Conservation (phyloP, 2,888 invertebrate genomes). For the Mythimna ferrago region DNA sequence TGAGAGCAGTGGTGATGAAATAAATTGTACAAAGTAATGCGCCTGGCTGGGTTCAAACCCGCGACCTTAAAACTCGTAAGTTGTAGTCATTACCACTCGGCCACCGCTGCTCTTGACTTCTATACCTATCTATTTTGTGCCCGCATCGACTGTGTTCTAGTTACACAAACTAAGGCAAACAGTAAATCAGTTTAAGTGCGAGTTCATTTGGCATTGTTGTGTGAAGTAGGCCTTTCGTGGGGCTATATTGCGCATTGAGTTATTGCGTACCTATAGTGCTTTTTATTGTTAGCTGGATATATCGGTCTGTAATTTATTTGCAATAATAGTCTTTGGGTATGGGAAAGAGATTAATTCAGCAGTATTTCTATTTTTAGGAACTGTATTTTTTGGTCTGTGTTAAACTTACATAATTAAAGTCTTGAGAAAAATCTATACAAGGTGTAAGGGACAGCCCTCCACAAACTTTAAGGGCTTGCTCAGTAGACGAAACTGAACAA, state of each 20-base stretch:
- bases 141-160: background rate
- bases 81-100: too few species aligned
- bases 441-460: too few species aligned
- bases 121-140: too few species aligned
- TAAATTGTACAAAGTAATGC: too few species aligned
- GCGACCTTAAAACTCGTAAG: too few species aligned
- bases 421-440: background rate
- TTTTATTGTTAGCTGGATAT: background rate
- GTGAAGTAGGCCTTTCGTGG: background rate
- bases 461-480: too few species aligned
- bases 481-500: too few species aligned
- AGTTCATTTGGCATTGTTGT: constrained; percentile 34
- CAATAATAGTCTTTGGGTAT: background rate
- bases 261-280: constrained; percentile 15
- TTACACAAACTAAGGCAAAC: background rate
- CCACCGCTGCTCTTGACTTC: too few species aligned
- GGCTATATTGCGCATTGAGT: constrained; percentile 23
- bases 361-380: background rate
- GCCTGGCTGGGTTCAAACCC: too few species aligned
- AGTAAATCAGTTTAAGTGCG: constrained; percentile 38
- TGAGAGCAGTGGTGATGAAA: too few species aligned
- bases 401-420: background rate
- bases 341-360: background rate
- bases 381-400: background rate
- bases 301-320: constrained; percentile 17